Evolutionary conservation across 2,888 invertebrate genomes (phyloP), one percentile per base, ranked within the genome.

Genomic region (Agrotis exclamationis): DNA sequence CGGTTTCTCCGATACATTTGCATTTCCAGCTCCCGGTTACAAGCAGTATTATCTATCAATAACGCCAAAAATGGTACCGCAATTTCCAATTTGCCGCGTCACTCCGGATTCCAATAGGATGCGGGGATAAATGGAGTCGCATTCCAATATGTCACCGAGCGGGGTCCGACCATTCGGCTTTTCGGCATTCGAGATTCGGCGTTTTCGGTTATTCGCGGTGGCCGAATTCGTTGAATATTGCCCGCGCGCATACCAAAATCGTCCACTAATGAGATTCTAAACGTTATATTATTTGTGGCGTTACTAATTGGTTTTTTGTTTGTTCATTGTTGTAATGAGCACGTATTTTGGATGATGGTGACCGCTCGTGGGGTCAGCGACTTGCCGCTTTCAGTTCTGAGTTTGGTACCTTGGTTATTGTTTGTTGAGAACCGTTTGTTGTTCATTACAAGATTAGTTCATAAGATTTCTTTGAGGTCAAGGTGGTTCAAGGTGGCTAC

Each of bases 61-160:
- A 94, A 91, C 92, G 87, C 91, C 94, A 94, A 96, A 96, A 96
- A 95, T 95, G 93, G 93, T 92, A 91, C 94, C 94, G 93, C 94
- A 93, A 95, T 96, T 94, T 96, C 94, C 95, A 96, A 96, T 96
- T 96, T 95, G 94, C 93, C 95, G 93, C 93, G 93, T 95, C 95
- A 96, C 95, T 94, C 96, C 95, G 96, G 96, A 96, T 95, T 96
- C 96, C 96, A 95, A 96, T 95, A 95, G 96, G 96, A 96, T 95
- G 91, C 93, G 93, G 90, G 93, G 93, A 96, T 96, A 96, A 96
- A 96, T 96, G 96, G 96, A 95, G 95, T 94, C 96, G 92, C 95
- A 96, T 96, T 95, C 96, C 96, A 94, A 96, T 96, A 96, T 96
- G 96, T 95, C 96, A 96, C 95, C 89, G 92, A 91, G 91, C 92